phyloP scores from a whole-genome alignment of 2,888 invertebrate genomes.

The Candidula unifasciata region DNA sequence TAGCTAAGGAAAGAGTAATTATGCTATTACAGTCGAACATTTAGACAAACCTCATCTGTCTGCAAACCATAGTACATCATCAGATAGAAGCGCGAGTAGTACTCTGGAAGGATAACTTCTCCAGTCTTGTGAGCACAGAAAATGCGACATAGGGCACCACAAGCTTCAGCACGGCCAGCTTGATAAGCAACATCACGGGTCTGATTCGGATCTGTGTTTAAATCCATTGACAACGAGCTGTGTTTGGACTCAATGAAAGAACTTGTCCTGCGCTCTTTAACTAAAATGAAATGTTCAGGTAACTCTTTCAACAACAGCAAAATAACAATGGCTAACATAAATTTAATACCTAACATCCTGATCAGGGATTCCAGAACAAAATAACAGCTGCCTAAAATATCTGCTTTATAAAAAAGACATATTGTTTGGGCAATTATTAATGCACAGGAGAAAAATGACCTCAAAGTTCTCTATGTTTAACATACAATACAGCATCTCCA shows the following conservation, averaged over 20 bases:
- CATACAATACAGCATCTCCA: too few species aligned
- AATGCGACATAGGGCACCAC: constrained; percentile 95
- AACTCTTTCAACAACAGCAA: background rate
- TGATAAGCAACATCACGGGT: constrained; percentile 74
- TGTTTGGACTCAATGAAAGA: constrained; percentile 74
- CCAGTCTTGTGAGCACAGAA: constrained; percentile 96
- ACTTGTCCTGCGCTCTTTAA: constrained; percentile 68
- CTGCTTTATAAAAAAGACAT: background rate
- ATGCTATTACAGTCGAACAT: background rate
- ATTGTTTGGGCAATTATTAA: background rate
- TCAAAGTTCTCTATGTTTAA: too few species aligned
- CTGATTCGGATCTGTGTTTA: constrained; percentile 59
- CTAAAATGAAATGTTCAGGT: constrained; percentile 31
- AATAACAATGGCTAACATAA: background rate
- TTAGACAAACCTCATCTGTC: constrained; percentile 78
- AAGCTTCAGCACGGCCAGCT: constrained; percentile 92
- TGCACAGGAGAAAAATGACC: too few species aligned
- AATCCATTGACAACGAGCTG: constrained; percentile 67
- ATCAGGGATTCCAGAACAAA: background rate
- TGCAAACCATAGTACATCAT: constrained; percentile 91
- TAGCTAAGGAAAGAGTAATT: too few species aligned
- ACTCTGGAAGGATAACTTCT: constrained; percentile 92
- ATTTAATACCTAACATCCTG: background rate
- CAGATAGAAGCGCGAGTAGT: constrained; percentile 94
- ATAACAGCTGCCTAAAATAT: background rate